A percentile compares a stretch with the other conserved stretches of the same genome.
These are phyloP conservation scores for Microctenopoma stevenorrisi DNA, from an alignment of 2,797 vertebrate genomes.

Conservation along the genomic window DNA sequence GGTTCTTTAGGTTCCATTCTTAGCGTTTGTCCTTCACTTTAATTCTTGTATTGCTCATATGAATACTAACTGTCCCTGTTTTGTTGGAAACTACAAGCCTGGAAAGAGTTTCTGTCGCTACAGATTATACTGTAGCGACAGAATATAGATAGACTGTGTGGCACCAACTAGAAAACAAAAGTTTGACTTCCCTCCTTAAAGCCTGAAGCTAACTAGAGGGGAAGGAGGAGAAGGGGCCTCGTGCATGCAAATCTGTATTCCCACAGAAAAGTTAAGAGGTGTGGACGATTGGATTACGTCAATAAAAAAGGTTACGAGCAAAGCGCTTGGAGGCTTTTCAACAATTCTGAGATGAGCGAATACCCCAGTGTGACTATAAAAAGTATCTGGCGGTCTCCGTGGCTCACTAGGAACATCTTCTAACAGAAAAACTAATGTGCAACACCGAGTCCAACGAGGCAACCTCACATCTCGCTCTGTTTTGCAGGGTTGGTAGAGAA, in stretches of 20 bases:
- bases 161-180: slow-evolving; percentile 21
- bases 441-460: slow-evolving; percentile 13
- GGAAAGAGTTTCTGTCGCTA: slow-evolving; percentile 1
- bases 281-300: slow-evolving; percentile 30
- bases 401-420: slow-evolving; percentile 17
- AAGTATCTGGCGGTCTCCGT: slow-evolving; percentile 11
- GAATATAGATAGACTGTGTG: slow-evolving; percentile 12
- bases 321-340: slow-evolving; percentile 28
- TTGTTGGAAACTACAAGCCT: neutral
- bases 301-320: slow-evolving; percentile 39
- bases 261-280: slow-evolving; percentile 30
- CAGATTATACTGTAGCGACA: slow-evolving; percentile 8
- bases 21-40: neutral
- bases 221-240: slow-evolving; percentile 8
- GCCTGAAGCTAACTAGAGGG: slow-evolving; percentile 23
- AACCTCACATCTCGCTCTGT: slow-evolving; percentile 14
- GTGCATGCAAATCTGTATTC: slow-evolving; percentile 38
- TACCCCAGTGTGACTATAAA: slow-evolving; percentile 12
- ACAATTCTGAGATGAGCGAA: slow-evolving; percentile 25
- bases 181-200: slow-evolving; percentile 20
- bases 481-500: slow-evolving; percentile 3
- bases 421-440: slow-evolving; percentile 27
- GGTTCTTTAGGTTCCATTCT: no score
- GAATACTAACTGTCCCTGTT: no score
- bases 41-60: neutral